phyloP scores from a whole-genome alignment of 92 coral and sea anemone species.

The Palythoa heliodiscus region DNA sequence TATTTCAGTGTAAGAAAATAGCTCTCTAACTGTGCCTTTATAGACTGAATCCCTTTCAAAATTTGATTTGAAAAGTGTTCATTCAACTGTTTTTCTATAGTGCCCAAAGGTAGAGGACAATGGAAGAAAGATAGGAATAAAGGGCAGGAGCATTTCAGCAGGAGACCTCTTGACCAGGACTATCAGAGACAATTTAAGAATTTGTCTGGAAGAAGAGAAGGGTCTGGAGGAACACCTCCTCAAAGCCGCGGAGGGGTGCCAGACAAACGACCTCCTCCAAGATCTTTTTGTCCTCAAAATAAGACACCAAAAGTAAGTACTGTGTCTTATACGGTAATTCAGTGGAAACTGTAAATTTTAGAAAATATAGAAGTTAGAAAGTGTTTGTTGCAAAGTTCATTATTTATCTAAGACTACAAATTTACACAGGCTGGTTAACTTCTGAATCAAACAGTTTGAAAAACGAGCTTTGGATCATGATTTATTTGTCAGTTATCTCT shows the following conservation, averaged over 20 bases:
- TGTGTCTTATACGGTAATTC: conserved; percentile 1
- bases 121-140: conserved; percentile 63
- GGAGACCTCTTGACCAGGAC: conserved; percentile 62
- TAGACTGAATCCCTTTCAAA: no score
- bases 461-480: no score
- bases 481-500: no score
- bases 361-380: no score
- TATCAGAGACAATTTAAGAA: conserved; percentile 60
- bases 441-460: no score
- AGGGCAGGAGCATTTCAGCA: conserved; percentile 51
- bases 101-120: conserved; percentile 64
- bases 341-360: neutral
- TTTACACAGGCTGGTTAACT: neutral
- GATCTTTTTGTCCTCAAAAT: conserved; percentile 46
- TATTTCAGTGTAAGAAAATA: no score
- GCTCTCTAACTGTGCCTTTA: no score
- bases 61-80: neutral
- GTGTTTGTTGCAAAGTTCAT: no score
- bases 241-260: conserved; percentile 65
- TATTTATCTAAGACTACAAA: no score
- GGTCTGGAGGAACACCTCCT: conserved; percentile 56
- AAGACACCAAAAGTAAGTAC: conserved; percentile 36
- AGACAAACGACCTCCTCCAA: conserved; percentile 78
- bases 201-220: conserved; percentile 57
- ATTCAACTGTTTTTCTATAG: conserved; percentile 4